Evolutionary conservation across 2,113 vertebrate species (phyloP), one percentile per base, ranked within the genome.

Genomic region (Muntiacus muntjak): DNA sequence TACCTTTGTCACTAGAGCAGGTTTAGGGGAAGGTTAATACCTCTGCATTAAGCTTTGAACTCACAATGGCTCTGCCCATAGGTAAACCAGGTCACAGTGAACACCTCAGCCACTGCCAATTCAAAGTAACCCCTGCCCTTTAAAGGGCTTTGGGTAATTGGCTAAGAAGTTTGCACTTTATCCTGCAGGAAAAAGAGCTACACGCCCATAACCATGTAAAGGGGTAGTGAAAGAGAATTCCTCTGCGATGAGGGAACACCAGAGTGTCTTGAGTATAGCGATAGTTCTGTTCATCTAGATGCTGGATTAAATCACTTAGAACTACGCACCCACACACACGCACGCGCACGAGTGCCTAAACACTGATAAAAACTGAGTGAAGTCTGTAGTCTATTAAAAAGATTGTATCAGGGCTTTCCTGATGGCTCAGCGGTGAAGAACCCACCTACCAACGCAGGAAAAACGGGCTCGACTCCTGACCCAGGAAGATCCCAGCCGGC

Each of bases 141-240:
- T 50, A 36, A 88, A 93, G 6, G 25, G 0, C 3, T 55, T 89
- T 64, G 3, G 21, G 2, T 54, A 78, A 36, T 19, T 28, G 3
- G 23, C 5, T 95, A 81, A 54, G 30, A 86, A 91, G 14, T 87
- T 33, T 79, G 40, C 33, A 60, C 4, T 87, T 74, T 45, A 87
- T 87, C 6, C 7, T 94, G 2, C 1, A 60, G 43, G 26, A 12
- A 78, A 74, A 57, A 62, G 1, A 64, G 23, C 36, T 83, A n/a
- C 8, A 54, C 11, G 52, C 11, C 74, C 30, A 40, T 10, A 89
- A 12, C 9, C 30, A 19, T 6, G 82, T 47, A 33, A 54, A 89
- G 16, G 13, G 6, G 5, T 6, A 84, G 6, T 5, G 17, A 16
- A 11, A 52, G 36, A 1, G 14, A 19, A 1, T 36, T 47, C 30